Evolutionary conservation across 1,140 invertebrate species (phyloP).

Genomic region (roundworm (Caenorhabditis elegans)): DNA sequence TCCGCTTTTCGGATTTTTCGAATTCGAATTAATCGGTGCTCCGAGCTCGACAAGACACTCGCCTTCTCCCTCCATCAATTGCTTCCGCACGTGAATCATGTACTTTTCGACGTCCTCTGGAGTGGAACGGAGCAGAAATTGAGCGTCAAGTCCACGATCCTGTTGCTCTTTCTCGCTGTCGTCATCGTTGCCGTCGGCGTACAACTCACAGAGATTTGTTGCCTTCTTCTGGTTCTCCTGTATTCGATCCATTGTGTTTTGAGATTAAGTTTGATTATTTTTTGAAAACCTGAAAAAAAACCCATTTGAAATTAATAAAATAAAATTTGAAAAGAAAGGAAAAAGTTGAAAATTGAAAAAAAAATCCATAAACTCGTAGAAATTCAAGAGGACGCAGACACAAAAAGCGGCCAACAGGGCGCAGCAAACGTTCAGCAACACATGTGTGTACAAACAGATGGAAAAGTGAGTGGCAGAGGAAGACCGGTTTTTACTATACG

Average conservation of each 20-base stretch:
- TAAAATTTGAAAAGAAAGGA: not conserved
- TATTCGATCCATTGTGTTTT: conserved; percentile 14
- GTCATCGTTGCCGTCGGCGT: not conserved
- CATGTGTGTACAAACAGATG: too few species aligned
- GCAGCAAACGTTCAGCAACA: too few species aligned
- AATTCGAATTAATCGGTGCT: conserved; percentile 44
- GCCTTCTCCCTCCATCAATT: conserved; percentile 56
- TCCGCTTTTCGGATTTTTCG: conserved; percentile 28
- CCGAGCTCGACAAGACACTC: conserved; percentile 59
- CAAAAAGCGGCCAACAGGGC: too few species aligned
- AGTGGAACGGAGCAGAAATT: not conserved
- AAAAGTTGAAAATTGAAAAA: not conserved
- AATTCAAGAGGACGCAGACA: not conserved
- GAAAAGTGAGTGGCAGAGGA: too few species aligned
- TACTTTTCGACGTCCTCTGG: conserved; percentile 47
- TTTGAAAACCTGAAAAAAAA: not conserved
- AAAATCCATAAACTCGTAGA: too few species aligned
- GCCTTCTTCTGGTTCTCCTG: conserved; percentile 12
- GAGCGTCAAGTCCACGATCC: not conserved
- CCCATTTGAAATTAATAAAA: too few species aligned
- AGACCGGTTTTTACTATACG: too few species aligned
- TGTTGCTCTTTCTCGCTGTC: not conserved
- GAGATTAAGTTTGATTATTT: not conserved
- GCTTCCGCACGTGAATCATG: conserved; percentile 45
- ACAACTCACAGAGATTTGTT: not conserved